Evolutionary conservation across 2,113 vertebrate genomes (phyloP).

Genomic region (Acrocephalus arundinaceus): DNA sequence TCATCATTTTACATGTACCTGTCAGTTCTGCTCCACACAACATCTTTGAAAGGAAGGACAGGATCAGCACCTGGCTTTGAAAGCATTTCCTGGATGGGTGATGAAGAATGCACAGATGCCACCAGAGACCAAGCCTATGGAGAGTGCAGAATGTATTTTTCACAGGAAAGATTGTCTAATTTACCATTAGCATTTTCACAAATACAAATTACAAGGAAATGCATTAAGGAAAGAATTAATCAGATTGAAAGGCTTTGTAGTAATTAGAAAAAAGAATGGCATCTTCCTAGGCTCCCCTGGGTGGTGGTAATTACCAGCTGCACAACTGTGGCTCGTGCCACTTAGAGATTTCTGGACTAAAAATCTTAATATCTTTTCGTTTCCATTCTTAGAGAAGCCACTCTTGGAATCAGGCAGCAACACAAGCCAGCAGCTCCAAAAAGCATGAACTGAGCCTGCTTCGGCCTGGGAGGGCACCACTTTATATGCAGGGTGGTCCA

Average conservation of each 20-base stretch:
- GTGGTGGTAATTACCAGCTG: constrained; percentile 17
- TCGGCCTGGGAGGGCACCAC: not conserved
- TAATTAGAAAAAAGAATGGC: constrained; percentile 3
- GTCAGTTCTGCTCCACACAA: not conserved
- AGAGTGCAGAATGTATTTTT: not conserved
- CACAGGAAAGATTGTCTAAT: constrained; percentile 16
- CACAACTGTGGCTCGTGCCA: not conserved
- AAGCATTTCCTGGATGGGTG: not conserved
- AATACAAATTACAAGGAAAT: constrained; percentile 34
- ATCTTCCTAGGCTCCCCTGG: constrained; percentile 24
- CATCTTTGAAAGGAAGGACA: not conserved
- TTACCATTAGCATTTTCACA: constrained; percentile 2
- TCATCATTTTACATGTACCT: not conserved
- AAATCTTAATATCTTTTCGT: not conserved
- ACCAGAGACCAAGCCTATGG: not conserved
- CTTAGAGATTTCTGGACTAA: not conserved
- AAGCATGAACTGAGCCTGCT: not conserved
- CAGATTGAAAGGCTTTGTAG: constrained; percentile 35
- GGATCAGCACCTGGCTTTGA: not conserved
- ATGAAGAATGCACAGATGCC: not conserved
- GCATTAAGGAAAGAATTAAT: constrained; percentile 58
- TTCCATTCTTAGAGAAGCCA: not conserved
- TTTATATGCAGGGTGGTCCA: not conserved
- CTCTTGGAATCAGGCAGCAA: not conserved
- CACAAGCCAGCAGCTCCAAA: not conserved